Base-by-base conservation (phyloP, 2,888 invertebrate species). In the Clivina fossor region DNA sequence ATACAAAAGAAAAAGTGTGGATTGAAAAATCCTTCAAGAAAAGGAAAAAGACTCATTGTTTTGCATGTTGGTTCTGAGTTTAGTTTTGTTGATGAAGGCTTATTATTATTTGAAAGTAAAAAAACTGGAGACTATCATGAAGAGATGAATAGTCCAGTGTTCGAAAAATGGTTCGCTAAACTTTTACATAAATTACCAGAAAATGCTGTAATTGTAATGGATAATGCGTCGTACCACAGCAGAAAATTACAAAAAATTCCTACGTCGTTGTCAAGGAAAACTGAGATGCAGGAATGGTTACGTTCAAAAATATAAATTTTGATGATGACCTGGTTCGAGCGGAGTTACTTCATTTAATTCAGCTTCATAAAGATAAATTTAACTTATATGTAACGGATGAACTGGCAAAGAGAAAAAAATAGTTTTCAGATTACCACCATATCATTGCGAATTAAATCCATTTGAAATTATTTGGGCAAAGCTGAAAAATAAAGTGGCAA, bases 341-440 rank as follows among this genome's bases (percentile, higher is more conserved):
- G 4, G 32, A 32, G 13, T 13, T 32, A n/a, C 13, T 32, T n/a
- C 32, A 32, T 32, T 32, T 32, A 32, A 32, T 32, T 32, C 32
- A 32, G 13, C 32, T 7, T n/a, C 32, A 7, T n/a, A 32, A 13
- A 32, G 13, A 32, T n/a, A 13, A 32, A 32, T 32, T 11, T 32
- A n/a, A 63, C 60, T 56, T 57, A 16, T 64, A 64, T 59, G 54
- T 55, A 13, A 51, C 63, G 1, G 64, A 66, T 44, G 58, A 64
- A 15, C 55, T 64, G 40, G 60, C 65, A 20, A 50, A 41, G 33
- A 59, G 56, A n/a, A 19, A 63, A 63, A 63, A 44, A 63, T 63
- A 30, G 62, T 65, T 1, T 48, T 66, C 8, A 59, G 62, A 35
- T 51, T 66, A 60, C 66, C 65, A 33, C 65, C 67, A 2, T 66